Evolutionary conservation across 1,140 invertebrate genomes (phyloP).

Genomic region (Drosophila dunni): DNA sequence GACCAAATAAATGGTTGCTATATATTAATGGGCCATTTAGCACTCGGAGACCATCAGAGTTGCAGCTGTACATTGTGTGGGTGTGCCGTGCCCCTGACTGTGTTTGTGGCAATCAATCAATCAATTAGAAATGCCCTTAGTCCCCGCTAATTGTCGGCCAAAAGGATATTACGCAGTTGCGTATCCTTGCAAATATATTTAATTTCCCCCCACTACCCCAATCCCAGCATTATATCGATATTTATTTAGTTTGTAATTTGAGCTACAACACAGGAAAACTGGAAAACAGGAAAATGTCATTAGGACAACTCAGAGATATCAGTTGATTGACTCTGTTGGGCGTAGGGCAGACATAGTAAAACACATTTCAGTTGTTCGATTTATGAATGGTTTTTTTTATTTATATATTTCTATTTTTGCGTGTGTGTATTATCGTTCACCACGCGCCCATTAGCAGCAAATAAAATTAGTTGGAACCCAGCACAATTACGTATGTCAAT

Average conservation of each 20-base stretch:
- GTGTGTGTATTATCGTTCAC: too few species aligned
- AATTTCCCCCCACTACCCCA: too few species aligned
- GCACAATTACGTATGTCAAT: too few species aligned
- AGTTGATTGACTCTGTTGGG: neutral
- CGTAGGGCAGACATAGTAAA: too few species aligned
- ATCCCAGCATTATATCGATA: neutral
- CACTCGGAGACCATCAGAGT: neutral
- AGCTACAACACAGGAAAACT: constrained; percentile 6
- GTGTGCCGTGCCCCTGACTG: neutral
- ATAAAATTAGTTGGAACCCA: too few species aligned
- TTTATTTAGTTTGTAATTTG: constrained; percentile 62
- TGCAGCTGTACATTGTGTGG: constrained; percentile 22
- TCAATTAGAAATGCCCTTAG: constrained; percentile 58
- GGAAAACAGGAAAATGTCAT: constrained; percentile 36
- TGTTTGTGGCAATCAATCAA: constrained; percentile 53
- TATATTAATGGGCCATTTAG: constrained; percentile 50
- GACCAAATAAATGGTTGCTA: constrained; percentile 47
- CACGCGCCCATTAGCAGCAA: too few species aligned
- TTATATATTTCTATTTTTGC: too few species aligned
- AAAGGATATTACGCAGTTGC: constrained; percentile 31
- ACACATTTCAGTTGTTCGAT: too few species aligned
- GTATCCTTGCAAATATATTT: constrained; percentile 9
- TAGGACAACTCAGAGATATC: constrained; percentile 26
- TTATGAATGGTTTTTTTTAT: too few species aligned
- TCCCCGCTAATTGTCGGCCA: constrained; percentile 52